Evolutionary conservation across 2,797 vertebrate species (phyloP).

Genomic region (Mycteria americana): DNA sequence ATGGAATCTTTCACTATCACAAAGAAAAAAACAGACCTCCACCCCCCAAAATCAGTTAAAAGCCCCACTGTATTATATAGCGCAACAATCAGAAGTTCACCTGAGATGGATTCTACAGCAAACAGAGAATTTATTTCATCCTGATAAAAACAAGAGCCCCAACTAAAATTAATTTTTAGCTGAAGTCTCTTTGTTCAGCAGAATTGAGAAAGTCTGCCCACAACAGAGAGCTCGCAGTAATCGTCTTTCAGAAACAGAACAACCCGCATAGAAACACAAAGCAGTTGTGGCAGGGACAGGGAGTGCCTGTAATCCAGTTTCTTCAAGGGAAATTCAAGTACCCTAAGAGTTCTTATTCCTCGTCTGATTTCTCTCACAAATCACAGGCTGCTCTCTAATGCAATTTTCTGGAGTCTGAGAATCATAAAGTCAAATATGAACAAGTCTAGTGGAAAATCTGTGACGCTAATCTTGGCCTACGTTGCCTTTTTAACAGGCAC

Average conservation of each 20-base stretch:
- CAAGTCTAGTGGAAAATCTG: constrained; percentile 88
- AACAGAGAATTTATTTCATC: constrained; percentile 42
- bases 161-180: constrained; percentile 41
- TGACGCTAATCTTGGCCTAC: constrained; percentile 88
- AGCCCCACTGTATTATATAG: accelerated
- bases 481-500: constrained; percentile 87
- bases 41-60: background rate
- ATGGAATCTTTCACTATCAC: background rate
- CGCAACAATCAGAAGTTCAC: background rate
- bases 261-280: constrained; percentile 25
- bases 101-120: constrained; percentile 22
- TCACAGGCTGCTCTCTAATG: constrained; percentile 64
- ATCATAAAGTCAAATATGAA: constrained; percentile 84
- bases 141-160: constrained; percentile 16
- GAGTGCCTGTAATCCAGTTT: constrained; percentile 49
- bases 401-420: constrained; percentile 73
- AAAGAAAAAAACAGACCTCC: background rate
- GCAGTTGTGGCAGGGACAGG: constrained; percentile 4
- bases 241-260: constrained; percentile 23
- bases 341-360: constrained; percentile 50
- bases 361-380: constrained; percentile 64
- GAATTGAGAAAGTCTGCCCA: constrained; percentile 20
- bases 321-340: constrained; percentile 66
- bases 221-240: background rate
- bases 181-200: constrained; percentile 38